These are phyloP conservation scores for Zapornia atra DNA, from an alignment of 2,113 vertebrate species.

Conservation along the genomic window DNA sequence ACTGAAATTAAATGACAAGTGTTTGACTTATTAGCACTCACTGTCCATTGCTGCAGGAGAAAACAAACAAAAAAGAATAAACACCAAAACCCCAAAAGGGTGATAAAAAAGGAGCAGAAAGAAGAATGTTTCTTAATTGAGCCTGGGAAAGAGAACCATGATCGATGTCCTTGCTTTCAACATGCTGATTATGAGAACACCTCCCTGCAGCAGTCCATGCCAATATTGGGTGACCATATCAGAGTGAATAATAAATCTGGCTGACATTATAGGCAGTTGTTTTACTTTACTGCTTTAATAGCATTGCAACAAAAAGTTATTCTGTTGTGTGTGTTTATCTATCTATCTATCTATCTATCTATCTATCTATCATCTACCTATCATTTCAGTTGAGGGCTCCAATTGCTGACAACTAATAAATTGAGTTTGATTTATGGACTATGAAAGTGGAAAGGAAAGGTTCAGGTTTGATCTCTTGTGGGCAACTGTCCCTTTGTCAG, in stretches of 20 bases:
- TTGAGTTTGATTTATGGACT: not conserved
- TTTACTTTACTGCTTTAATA: conserved; percentile 15
- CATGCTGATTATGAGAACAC: not conserved
- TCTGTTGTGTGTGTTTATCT: not conserved
- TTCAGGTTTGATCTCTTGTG: not conserved
- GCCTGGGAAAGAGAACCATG: not conserved
- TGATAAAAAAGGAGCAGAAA: not conserved
- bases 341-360: not conserved
- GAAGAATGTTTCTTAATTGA: not conserved
- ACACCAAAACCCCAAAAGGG: not conserved
- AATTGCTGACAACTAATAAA: not conserved
- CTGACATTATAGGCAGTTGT: not conserved
- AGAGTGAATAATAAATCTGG: conserved; percentile 17
- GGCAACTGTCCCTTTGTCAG: not conserved
- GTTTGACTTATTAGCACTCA: not conserved
- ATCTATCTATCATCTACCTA: not conserved
- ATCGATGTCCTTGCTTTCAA: conserved; percentile 12
- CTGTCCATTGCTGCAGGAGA: not conserved
- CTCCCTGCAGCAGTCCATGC: not conserved
- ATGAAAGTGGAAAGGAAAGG: not conserved
- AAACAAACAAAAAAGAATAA: not conserved
- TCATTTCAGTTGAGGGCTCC: not conserved
- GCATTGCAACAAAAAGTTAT: not conserved
- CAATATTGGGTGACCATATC: not conserved
- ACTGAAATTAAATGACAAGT: not conserved